These are phyloP conservation scores for Sepioteuthis lessoniana DNA, from an alignment of 2,888 invertebrate genomes.

Conservation along the genomic window DNA sequence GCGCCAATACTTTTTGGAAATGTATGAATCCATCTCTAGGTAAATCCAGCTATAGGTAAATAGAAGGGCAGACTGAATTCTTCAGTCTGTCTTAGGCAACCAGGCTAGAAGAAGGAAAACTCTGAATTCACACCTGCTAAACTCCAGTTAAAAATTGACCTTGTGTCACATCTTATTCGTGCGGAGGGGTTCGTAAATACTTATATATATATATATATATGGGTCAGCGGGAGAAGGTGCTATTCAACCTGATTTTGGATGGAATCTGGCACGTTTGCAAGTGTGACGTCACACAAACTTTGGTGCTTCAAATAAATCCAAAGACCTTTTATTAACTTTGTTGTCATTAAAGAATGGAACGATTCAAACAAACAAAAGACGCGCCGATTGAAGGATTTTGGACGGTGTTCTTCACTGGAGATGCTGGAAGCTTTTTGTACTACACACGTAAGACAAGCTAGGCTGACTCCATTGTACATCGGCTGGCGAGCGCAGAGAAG, in stretches of 20 bases:
- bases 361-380: not conserved
- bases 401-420: not conserved
- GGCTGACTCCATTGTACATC: not conserved
- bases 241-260: not conserved
- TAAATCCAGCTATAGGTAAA: too few species aligned
- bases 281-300: not conserved
- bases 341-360: not conserved
- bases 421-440: not conserved
- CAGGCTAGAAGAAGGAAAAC: too few species aligned
- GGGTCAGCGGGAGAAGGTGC: not conserved
- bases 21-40: too few species aligned
- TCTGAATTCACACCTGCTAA: too few species aligned
- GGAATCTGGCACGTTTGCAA: not conserved
- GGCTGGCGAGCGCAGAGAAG: not conserved
- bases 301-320: not conserved
- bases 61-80: too few species aligned
- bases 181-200: not conserved
- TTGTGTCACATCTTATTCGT: too few species aligned
- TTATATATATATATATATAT: not conserved
- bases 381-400: not conserved
- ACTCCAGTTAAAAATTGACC: too few species aligned
- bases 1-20: too few species aligned
- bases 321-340: not conserved
- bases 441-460: slow-evolving; percentile 18
- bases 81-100: too few species aligned